Evolutionary conservation across 2,113 vertebrate genomes (phyloP), one percentile per base, ranked within the genome.

Genomic region (Proterorhinus semilunaris): DNA sequence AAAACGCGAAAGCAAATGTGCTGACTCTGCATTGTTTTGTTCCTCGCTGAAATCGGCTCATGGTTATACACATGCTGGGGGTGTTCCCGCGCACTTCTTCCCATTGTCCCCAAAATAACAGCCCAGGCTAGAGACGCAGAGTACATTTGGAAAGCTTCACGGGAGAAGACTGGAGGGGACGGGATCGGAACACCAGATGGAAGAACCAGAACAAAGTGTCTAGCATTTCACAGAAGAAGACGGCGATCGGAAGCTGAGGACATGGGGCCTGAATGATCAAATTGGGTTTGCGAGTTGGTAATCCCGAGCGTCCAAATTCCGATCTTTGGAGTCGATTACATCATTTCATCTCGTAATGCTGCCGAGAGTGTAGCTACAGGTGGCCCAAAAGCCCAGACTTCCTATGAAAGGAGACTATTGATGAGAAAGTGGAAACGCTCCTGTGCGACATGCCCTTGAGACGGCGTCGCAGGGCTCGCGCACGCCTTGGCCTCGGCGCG

Each of bases 391-490:
- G 47, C 68, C 21, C 72, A 15, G 6, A 2, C 49, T 69, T 80
- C 75, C 62, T 76, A n/a, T 44, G 50, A 58, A 58, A 71, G 6
- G 21, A 16, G 66, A 80, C 72, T 68, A 71, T 74, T 76, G 81
- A 86, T 76, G 74, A 69, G 86, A 85, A 79, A 69, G 76, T 82
- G 85, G 61, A 81, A 81, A 80, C 80, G 76, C 45, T 63, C 66
- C 74, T 51, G 69, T 59, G 27, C 44, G 52, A 54, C 63, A 15
- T 74, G 71, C 77, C 80, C 81, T 78, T 82, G 82, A 83, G 79
- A 82, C 72, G 69, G 42, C 13, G 51, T 57, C 13, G 65, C 1
- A 36, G 27, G 27, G 27, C 55, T 63, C 58, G 16, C 58, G 61
- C 53, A 66, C 27, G 27, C 0, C 27, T 36, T 42, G 55, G 58